A percentile compares a stretch with the other conserved stretches of the same genome.
phyloP scores from a whole-genome alignment of 2,113 vertebrate genomes.

The Uria aalge region DNA sequence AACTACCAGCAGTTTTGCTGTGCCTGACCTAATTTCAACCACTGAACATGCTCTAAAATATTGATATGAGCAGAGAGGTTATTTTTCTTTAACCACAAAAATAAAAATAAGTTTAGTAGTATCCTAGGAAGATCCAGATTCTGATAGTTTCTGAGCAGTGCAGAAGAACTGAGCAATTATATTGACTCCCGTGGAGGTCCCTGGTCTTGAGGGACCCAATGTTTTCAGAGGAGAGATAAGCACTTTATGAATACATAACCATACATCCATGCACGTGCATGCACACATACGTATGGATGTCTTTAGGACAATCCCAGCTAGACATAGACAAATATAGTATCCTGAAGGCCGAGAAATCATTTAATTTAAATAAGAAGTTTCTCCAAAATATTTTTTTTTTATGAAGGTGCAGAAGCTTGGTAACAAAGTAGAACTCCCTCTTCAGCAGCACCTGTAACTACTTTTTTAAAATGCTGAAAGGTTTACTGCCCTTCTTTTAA shows the following conservation, averaged over 20 bases:
- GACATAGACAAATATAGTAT: background rate
- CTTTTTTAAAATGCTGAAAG: background rate
- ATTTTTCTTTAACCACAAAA: slow-evolving; percentile 11
- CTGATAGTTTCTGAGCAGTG: background rate
- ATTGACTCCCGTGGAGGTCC: background rate
- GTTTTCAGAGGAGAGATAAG: background rate
- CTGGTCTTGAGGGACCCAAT: background rate
- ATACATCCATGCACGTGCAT: background rate
- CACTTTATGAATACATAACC: background rate
- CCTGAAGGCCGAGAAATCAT: background rate
- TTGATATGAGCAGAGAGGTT: background rate
- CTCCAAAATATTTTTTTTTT: background rate
- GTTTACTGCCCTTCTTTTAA: background rate
- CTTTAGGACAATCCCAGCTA: background rate
- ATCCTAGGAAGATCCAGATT: background rate
- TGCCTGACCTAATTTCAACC: slow-evolving; percentile 43
- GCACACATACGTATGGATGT: accelerated
- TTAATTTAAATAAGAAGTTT: background rate
- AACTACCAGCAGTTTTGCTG: slow-evolving; percentile 25
- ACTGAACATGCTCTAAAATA: slow-evolving; percentile 13
- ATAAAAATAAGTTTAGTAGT: background rate
- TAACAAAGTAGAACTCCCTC: background rate
- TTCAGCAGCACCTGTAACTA: background rate
- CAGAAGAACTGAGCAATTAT: background rate
- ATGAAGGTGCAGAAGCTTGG: background rate